These are phyloP conservation scores for Eulemur coronatus DNA, from an alignment of 2,797 vertebrate genomes.

Conservation along the genomic window DNA sequence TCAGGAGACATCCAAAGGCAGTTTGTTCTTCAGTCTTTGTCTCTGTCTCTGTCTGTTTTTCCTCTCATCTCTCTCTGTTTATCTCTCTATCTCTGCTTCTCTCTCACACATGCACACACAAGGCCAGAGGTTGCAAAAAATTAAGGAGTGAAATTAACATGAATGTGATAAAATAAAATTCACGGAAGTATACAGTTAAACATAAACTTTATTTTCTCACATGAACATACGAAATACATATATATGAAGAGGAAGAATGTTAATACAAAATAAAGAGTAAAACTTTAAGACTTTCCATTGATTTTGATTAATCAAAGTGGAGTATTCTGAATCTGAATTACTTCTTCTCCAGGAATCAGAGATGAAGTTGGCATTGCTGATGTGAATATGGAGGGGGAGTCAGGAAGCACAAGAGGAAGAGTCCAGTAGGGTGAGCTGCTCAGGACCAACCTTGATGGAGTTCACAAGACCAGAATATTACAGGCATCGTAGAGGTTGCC, in stretches of 20 bases:
- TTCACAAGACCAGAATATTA: accelerated
- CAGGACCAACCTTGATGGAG: background rate
- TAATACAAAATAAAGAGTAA: background rate
- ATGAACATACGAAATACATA: background rate
- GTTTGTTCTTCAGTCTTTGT: background rate
- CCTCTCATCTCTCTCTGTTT: background rate
- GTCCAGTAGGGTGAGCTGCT: background rate
- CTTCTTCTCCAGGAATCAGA: background rate
- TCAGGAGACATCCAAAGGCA: background rate
- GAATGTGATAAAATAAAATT: background rate
- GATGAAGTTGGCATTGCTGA: background rate
- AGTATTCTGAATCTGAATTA: background rate
- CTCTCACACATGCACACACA: background rate
- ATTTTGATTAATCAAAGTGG: background rate
- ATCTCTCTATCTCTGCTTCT: background rate
- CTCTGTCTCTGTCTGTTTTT: background rate
- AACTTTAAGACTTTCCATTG: background rate
- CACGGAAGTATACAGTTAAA: background rate
- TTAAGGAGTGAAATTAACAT: background rate
- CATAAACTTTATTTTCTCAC: background rate
- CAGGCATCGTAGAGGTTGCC: background rate
- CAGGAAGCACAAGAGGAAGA: background rate
- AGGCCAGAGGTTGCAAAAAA: background rate
- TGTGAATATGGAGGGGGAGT: background rate
- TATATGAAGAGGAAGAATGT: background rate